Percentiles rank a stretch among this genome's conserved stretches.
Conservation (phyloP, 1,140 invertebrate species). For the Asobara japonica region DNA sequence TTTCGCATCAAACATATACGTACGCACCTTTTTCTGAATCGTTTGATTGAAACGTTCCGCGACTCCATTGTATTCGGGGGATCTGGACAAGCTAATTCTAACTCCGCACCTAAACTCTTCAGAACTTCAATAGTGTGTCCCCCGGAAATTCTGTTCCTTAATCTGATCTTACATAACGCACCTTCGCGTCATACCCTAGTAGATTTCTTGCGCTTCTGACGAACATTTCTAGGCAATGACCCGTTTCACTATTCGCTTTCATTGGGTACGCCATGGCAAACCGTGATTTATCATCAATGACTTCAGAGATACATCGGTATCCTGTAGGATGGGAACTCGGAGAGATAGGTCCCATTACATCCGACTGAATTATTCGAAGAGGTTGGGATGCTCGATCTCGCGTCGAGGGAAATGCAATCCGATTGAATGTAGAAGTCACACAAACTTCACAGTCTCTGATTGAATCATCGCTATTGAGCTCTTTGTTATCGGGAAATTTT, state of each 20-base stretch:
- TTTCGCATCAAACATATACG: background rate
- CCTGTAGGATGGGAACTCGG: background rate
- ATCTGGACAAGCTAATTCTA: background rate
- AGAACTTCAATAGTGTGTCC: background rate
- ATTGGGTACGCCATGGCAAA: conserved; percentile 33
- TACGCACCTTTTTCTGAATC: background rate
- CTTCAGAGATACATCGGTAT: conserved; percentile 31
- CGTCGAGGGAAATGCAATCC: conserved; percentile 30
- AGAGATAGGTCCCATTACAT: conserved; percentile 32
- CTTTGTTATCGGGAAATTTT: conserved; percentile 11
- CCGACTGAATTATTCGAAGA: conserved; percentile 34
- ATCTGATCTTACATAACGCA: conserved; percentile 28
- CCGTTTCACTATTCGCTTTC: conserved; percentile 32
- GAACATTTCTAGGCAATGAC: conserved; percentile 29
- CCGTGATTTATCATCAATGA: conserved; percentile 35
- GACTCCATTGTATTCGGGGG: background rate
- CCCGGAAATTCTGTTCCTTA: background rate
- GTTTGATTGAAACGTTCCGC: background rate
- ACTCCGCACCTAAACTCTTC: background rate
- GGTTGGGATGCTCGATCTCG: conserved; percentile 29
- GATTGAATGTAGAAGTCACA: conserved; percentile 35
- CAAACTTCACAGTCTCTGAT: conserved; percentile 37
- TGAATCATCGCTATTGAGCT: background rate
- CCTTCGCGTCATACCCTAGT: conserved; percentile 32
- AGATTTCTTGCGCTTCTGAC: conserved; percentile 30